Evolutionary conservation across 2,113 vertebrate genomes (phyloP).

Genomic region (Xenopus borealis): DNA sequence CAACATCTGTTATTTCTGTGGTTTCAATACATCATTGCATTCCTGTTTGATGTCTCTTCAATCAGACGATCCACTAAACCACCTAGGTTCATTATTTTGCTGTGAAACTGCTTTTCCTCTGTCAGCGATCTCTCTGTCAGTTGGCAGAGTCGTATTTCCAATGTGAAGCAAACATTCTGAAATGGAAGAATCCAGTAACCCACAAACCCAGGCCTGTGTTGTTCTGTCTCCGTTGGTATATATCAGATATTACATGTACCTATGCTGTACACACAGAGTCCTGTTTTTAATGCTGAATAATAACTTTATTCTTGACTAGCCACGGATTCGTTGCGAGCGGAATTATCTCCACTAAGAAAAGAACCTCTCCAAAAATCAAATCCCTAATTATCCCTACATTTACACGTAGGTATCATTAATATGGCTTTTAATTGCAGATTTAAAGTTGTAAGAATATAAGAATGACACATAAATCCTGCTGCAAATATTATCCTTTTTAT

Average conservation of each 20-base stretch:
- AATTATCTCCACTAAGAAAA: too few species aligned
- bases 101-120: slow-evolving; percentile 3
- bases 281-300: too few species aligned
- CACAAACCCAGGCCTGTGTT: background rate
- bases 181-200: background rate
- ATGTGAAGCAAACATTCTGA: background rate
- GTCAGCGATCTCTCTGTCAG: background rate
- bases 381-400: too few species aligned
- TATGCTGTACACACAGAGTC: background rate
- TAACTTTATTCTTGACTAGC: too few species aligned
- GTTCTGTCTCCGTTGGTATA: background rate
- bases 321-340: too few species aligned
- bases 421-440: too few species aligned
- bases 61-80: slow-evolving; percentile 26
- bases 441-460: too few species aligned
- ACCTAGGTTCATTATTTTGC: slow-evolving; percentile 7
- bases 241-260: background rate
- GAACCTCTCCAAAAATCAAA: too few species aligned
- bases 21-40: slow-evolving; percentile 9
- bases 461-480: too few species aligned
- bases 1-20: slow-evolving; percentile 34
- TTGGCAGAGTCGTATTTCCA: background rate
- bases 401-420: too few species aligned
- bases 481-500: too few species aligned
- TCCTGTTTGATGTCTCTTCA: slow-evolving; percentile 23